Conservation (phyloP, 2,888 invertebrate genomes). For the Spilosoma lubricipeda region DNA sequence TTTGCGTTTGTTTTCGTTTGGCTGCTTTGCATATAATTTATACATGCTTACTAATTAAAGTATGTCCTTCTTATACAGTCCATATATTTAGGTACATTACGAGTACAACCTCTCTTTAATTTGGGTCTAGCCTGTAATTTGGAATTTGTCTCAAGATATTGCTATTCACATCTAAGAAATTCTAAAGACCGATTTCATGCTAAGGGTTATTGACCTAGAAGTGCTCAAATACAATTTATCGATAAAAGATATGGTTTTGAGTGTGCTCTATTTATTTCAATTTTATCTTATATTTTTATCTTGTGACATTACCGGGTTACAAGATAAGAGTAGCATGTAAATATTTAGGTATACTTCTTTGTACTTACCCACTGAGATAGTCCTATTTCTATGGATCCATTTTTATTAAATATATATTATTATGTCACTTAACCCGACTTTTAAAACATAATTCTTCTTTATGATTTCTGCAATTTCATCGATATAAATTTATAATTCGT, state of each 20-base stretch:
- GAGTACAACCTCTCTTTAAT: neutral
- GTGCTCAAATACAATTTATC: conserved; percentile 36
- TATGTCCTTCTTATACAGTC: neutral
- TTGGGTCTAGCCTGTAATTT: neutral
- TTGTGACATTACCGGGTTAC: conserved; percentile 25
- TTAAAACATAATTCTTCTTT: too few species aligned
- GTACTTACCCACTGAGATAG: neutral
- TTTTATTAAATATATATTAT: neutral
- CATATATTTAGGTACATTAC: neutral
- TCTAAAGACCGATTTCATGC: neutral
- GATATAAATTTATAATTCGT: conserved; percentile 6
- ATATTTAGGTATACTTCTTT: conserved; percentile 22
- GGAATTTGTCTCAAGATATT: too few species aligned
- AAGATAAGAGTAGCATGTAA: conserved; percentile 34
- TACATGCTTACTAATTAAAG: neutral
- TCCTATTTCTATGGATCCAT: neutral
- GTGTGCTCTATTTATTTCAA: conserved; percentile 27
- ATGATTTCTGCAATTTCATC: conserved; percentile 13
- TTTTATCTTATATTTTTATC: conserved; percentile 11
- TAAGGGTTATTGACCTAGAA: conserved; percentile 41
- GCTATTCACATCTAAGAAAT: too few species aligned
- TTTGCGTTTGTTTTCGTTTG: too few species aligned
- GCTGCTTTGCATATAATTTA: neutral
- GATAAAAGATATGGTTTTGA: conserved; percentile 29
- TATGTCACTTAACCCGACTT: too few species aligned